Conservation (phyloP, 1,140 invertebrate species). For the Thereuonema tuberculata region DNA sequence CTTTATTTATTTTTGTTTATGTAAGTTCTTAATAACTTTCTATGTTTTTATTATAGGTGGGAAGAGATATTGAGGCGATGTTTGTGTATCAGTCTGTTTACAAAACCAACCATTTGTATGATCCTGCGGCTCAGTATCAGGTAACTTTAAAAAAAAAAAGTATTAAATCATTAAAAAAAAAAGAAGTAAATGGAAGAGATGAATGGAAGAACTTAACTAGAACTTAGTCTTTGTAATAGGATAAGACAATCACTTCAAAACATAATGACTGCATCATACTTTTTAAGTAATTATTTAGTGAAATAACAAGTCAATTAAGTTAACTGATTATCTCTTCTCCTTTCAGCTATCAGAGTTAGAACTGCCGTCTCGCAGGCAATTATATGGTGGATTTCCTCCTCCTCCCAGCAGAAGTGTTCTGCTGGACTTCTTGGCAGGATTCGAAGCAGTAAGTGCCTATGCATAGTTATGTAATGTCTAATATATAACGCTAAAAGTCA, state of each 20-base stretch:
- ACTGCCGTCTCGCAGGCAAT: conserved; percentile 41
- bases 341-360: conserved; percentile 44
- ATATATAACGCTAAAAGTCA: not conserved
- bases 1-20: too few species aligned
- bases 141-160: not conserved
- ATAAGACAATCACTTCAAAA: too few species aligned
- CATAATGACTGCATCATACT: too few species aligned
- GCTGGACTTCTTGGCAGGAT: conserved; percentile 17
- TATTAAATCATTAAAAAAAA: not conserved
- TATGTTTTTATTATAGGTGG: conserved; percentile 43
- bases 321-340: not conserved
- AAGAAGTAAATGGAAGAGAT: not conserved
- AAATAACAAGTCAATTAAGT: too few species aligned
- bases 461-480: too few species aligned
- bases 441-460: conserved; percentile 22
- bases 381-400: conserved; percentile 38
- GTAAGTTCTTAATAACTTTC: too few species aligned
- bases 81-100: conserved; percentile 45
- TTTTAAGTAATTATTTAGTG: not conserved
- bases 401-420: conserved; percentile 17
- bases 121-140: conserved; percentile 41
- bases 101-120: conserved; percentile 15
- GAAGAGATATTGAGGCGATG: conserved; percentile 57
- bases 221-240: too few species aligned
- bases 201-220: too few species aligned